phyloP scores from a whole-genome alignment of 1,140 invertebrate genomes.

The Cheumatopsyche charites region DNA sequence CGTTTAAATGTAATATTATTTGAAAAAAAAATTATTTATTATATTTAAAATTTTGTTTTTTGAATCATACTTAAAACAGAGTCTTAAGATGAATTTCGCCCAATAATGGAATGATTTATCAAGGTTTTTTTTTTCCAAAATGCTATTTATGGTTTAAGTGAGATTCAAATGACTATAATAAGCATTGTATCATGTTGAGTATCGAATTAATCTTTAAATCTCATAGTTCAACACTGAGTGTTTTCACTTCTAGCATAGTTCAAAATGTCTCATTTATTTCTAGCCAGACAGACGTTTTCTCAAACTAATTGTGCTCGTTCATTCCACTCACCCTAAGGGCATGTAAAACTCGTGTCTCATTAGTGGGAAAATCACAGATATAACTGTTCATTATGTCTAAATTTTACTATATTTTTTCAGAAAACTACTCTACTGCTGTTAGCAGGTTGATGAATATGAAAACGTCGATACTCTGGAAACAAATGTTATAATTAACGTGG shows the following conservation, averaged over 20 bases:
- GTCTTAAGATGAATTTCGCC: no score
- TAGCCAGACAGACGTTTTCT: slow-evolving; percentile 5
- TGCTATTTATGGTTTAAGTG: no score
- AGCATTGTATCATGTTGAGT: no score
- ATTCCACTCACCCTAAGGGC: slow-evolving; percentile 2
- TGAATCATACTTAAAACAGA: no score
- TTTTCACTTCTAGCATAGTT: not conserved
- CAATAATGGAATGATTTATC: no score
- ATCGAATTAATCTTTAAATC: no score
- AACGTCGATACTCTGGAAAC: not conserved
- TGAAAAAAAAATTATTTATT: no score
- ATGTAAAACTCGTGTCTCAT: not conserved
- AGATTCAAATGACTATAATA: no score
- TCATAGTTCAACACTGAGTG: no score
- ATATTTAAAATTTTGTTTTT: no score
- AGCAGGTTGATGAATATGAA: not conserved
- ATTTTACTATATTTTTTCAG: slow-evolving; percentile 21
- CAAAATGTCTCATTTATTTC: slow-evolving; percentile 16
- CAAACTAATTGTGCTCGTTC: slow-evolving; percentile 12
- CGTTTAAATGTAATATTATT: no score
- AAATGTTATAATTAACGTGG: not conserved
- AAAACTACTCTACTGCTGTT: not conserved
- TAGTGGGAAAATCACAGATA: slow-evolving; percentile 1
- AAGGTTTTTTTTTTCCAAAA: no score
- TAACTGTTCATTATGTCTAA: not conserved